A percentile compares a stretch with the other conserved stretches of the same genome.
phyloP scores from a whole-genome alignment of 2,113 vertebrate genomes.

The Callipepla californica region DNA sequence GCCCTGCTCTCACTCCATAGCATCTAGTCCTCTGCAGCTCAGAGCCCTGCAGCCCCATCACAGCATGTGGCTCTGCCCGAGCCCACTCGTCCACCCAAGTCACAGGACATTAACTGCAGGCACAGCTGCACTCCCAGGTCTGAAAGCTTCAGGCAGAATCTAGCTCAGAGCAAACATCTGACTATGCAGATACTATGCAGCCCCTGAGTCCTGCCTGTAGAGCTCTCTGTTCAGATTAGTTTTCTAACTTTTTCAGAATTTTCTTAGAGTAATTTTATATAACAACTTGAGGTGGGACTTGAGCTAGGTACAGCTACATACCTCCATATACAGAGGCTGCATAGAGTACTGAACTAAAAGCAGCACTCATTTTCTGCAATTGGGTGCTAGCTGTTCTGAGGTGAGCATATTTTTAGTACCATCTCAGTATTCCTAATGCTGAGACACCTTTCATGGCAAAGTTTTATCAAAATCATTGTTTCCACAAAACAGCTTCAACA shows the following conservation, averaged over 20 bases:
- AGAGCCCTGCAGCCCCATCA: neutral
- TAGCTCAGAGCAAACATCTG: constrained; percentile 25
- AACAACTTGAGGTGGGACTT: neutral
- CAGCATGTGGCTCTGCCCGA: neutral
- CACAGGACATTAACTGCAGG: neutral
- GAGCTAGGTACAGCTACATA: neutral
- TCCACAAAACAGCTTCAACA: neutral
- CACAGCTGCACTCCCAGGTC: neutral
- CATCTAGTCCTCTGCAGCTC: neutral
- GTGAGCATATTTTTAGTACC: neutral
- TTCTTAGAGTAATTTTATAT: constrained; percentile 8
- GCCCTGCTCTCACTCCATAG: neutral
- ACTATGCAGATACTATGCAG: constrained; percentile 22
- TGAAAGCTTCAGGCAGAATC: constrained; percentile 4
- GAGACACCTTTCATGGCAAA: neutral
- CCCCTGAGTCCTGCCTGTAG: constrained; percentile 25
- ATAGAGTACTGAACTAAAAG: neutral
- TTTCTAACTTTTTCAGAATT: constrained; percentile 42
- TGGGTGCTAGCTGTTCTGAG: neutral
- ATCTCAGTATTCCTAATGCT: neutral
- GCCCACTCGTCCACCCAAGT: neutral
- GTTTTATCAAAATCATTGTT: neutral
- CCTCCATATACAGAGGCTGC: neutral
- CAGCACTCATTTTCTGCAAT: neutral
- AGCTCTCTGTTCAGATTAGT: neutral